Conservation (phyloP, 2,113 vertebrate genomes). For the Amphilophus citrinellus region DNA sequence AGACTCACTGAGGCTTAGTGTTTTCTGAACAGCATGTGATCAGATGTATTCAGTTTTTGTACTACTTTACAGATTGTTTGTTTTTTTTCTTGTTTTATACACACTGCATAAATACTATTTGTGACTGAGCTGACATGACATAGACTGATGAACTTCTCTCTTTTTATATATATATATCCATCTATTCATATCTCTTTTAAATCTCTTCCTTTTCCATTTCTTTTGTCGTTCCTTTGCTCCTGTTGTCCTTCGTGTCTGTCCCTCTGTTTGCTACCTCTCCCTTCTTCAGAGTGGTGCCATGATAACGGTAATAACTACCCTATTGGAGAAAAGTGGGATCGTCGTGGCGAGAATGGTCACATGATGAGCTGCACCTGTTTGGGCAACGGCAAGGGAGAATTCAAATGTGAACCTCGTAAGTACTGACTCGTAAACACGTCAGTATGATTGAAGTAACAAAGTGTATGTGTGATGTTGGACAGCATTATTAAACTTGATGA, state of each 20-base stretch:
- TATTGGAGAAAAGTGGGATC: conserved; percentile 95
- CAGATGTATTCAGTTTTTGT: background rate
- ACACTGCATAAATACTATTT: background rate
- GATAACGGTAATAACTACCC: conserved; percentile 94
- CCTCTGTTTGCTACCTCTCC: background rate
- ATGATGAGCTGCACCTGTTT: conserved; percentile 98
- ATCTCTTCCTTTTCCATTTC: background rate
- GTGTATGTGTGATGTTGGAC: background rate
- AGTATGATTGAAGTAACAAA: background rate
- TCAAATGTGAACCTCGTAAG: conserved; percentile 98
- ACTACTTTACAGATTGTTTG: background rate
- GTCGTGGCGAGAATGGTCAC: conserved; percentile 91
- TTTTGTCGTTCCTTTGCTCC: background rate
- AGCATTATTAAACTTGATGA: fast-evolving
- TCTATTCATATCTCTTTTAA: background rate
- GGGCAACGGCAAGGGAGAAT: conserved; percentile 97
- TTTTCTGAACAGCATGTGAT: background rate
- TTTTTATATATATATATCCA: background rate
- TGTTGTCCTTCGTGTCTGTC: background rate
- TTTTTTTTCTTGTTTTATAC: background rate
- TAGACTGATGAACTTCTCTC: background rate
- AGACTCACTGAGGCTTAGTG: background rate
- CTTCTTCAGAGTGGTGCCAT: conserved; percentile 91
- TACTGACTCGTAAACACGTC: background rate
- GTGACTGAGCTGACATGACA: background rate